Base-by-base conservation (phyloP, 1,140 invertebrate genomes). In the Akabosia matsudoensis region DNA sequence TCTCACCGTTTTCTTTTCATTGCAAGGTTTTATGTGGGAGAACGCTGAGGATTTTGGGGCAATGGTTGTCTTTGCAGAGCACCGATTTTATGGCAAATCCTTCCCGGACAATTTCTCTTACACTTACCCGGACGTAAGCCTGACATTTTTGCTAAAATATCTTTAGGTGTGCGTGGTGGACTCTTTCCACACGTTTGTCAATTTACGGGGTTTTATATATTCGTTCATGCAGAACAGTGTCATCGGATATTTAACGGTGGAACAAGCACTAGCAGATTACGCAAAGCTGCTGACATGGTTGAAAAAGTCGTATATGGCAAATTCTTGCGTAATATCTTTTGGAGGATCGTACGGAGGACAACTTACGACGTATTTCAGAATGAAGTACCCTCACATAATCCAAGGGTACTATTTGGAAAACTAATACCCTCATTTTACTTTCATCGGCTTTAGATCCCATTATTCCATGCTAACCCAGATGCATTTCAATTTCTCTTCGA, bases 331-430 rank as follows among this genome's bases (percentile, higher is more conserved):
- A 0, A 91, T 98, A 82, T 91, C 91, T 14, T 97, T 99, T 87
- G 97, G 97, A 73, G 93, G 93, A 0, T 97, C 95, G 0, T 98
- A 98, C 81, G 94, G 94, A 0, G 97, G 97, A 72, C 98, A 99
- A 97, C 85, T 99, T 33, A 89, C 96, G 28, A 93, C 96, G 1
- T 99, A 96, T 93, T 89, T 98, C 74, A 88, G 97, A 45, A 93
- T 97, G 83, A 99, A 98, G 85, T 99, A 98, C 88, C 97, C 97
- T 14, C 92, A 96, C 82, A 84, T 95, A 56, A 90, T 97, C 14
- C 85, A 87, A 78, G 92, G 91, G 91, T 91, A 83, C 76, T 13
- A 64, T 22, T 45, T 45, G 37, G 18, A 45, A 45, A 45, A n/a
- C n/a, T 45, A 45, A 45, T 18, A 45, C 18, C 37, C 37, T 45